Percentiles rank a stretch among this genome's conserved stretches.
Evolutionary conservation across 2,797 vertebrate species (phyloP).

Genomic region (Danio choprae): DNA sequence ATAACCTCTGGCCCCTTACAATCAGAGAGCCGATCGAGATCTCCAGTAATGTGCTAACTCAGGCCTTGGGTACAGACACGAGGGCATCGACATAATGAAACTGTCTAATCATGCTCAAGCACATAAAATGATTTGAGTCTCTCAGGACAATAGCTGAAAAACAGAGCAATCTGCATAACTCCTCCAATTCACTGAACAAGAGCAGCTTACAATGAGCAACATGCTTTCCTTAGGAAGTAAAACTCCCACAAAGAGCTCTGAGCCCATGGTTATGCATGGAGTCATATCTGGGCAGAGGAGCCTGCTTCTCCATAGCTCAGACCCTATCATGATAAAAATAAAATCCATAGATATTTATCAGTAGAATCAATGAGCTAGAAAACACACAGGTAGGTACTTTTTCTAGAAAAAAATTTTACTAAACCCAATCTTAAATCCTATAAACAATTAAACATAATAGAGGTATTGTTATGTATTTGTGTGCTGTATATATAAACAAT

Average conservation of each 20-base stretch:
- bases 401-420: conserved; percentile 70
- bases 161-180: conserved; percentile 10
- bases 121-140: conserved; percentile 57
- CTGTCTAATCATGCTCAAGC: conserved; percentile 22
- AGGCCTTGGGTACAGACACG: conserved; percentile 32
- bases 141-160: conserved; percentile 35
- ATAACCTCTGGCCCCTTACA: conserved; percentile 19
- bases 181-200: conserved; percentile 19
- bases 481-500: not conserved
- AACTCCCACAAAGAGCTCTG: conserved; percentile 32
- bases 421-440: conserved; percentile 73
- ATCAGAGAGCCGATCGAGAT: not conserved
- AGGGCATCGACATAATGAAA: conserved; percentile 43
- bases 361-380: conserved; percentile 13
- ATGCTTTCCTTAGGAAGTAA: conserved; percentile 27
- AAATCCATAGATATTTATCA: conserved; percentile 56
- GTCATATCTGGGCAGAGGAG: conserved; percentile 34
- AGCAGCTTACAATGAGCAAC: conserved; percentile 39
- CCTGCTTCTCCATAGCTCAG: conserved; percentile 35
- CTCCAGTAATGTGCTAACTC: conserved; percentile 36
- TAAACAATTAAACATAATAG: conserved; percentile 71
- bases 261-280: conserved; percentile 39
- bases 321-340: conserved; percentile 42
- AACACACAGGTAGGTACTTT: conserved; percentile 44
- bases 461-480: not conserved